A percentile compares a stretch with the other conserved stretches of the same genome.
Conservation (phyloP, 2,888 invertebrate species). For the Rhaphigaster nebulosa region DNA sequence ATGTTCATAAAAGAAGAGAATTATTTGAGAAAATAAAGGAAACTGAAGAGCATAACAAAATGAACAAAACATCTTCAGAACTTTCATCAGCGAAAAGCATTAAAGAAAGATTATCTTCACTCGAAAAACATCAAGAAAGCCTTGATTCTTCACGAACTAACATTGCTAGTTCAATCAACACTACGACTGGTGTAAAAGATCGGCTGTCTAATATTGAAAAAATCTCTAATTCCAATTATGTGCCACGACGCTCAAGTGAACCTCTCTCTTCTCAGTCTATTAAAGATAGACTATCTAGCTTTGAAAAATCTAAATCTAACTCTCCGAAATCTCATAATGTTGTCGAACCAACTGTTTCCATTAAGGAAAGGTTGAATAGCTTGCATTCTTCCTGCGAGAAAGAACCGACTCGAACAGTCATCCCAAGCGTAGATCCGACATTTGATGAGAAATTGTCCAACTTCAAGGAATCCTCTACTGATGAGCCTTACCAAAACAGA, state of each 20-base stretch:
- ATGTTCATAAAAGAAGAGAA: constrained; percentile 85
- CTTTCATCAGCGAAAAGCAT: constrained; percentile 78
- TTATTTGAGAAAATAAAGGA: constrained; percentile 78
- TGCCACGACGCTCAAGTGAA: constrained; percentile 65
- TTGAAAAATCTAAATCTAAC: constrained; percentile 61
- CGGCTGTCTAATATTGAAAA: constrained; percentile 67
- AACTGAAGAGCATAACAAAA: constrained; percentile 66
- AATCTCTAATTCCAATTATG: constrained; percentile 66
- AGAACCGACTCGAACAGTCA: constrained; percentile 63
- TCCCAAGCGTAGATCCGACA: constrained; percentile 63
- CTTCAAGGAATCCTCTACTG: constrained; percentile 62
- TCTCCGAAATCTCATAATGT: constrained; percentile 61
- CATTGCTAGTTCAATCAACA: constrained; percentile 65
- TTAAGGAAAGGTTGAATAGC: constrained; percentile 67
- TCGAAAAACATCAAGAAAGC: constrained; percentile 75
- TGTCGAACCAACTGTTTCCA: constrained; percentile 66
- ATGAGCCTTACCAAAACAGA: constrained; percentile 68
- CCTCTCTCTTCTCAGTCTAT: constrained; percentile 69
- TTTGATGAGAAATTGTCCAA: constrained; percentile 64
- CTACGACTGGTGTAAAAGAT: constrained; percentile 66
- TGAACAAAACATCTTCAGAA: constrained; percentile 75
- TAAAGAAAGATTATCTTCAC: constrained; percentile 79
- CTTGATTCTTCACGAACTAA: constrained; percentile 64
- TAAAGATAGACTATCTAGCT: constrained; percentile 71
- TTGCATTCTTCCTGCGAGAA: constrained; percentile 70